Conservation (phyloP, 2,888 invertebrate species). For the Leucophenga maculata region DNA sequence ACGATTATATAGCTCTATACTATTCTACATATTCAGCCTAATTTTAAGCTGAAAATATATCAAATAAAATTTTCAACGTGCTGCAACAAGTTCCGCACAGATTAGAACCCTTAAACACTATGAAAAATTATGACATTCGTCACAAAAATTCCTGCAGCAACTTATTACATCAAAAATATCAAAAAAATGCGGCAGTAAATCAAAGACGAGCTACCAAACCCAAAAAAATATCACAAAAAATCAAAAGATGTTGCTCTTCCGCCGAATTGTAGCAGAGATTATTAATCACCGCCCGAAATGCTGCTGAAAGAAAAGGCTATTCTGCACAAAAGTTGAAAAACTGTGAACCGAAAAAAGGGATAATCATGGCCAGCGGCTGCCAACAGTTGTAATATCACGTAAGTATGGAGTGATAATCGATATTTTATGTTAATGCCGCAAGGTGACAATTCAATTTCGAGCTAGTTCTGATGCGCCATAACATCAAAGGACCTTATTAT, state of each 20-base stretch:
- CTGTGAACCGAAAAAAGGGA: conserved; percentile 42
- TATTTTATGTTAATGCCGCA: conserved; percentile 58
- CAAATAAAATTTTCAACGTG: no score
- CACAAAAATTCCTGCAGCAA: conserved; percentile 44
- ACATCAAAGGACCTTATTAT: conserved; percentile 12
- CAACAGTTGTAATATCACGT: conserved; percentile 59
- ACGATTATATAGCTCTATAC: no score
- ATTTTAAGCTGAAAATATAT: no score
- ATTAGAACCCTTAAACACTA: no score
- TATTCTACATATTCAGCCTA: no score
- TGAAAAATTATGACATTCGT: conserved; percentile 42
- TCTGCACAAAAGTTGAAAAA: neutral
- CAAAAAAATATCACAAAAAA: neutral
- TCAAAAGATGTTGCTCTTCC: no score
- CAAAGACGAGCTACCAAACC: conserved; percentile 13
- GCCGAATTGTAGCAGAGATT: no score
- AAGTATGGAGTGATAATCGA: conserved; percentile 53
- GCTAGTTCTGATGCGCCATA: conserved; percentile 27
- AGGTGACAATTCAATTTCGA: conserved; percentile 60
- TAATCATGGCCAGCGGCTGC: conserved; percentile 47
- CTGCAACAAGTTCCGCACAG: neutral
- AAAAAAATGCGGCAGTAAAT: conserved; percentile 23
- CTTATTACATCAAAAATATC: no score
- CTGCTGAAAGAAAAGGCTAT: neutral
- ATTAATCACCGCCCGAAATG: no score